Base-by-base conservation (phyloP, 2,113 vertebrate species). In the Pygoscelis antarcticus region DNA sequence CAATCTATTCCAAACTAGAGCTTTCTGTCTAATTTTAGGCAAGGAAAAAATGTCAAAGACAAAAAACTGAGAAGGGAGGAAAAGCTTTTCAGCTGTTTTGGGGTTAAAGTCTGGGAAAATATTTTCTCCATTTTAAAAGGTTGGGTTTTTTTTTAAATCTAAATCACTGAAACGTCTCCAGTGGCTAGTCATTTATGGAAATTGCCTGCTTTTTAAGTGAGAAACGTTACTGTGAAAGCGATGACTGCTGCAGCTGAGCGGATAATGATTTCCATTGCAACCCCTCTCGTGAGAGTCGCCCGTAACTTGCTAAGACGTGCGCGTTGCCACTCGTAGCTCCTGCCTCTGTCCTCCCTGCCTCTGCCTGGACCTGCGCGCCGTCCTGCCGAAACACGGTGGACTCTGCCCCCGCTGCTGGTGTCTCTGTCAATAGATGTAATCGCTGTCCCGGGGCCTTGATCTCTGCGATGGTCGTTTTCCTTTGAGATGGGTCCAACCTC, bases 291-390 rank as follows among this genome's bases (percentile, higher is more conserved):
- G 36, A 54, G 36, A 52, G 60, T 61, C 8, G 9, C 40, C 51
- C 11, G 1, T 47, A 38, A 27, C 23, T 52, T 64, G 29, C 40
- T 57, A 10, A 44, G 68, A 8, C 16, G 6, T 38, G 11, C 17
- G 1, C 2, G 1, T 26, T 57, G 32, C 32, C 36, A 3, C 54
- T 44, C 7, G 2, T 30, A 40, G 44, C 47, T n/a, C 44, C 49
- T 13, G 26, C 4, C 1, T 36, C 44, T 55, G 16, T 9, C 3
- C 3, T 20, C 58, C 58, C n/a, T 38, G 27, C 26, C 32, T 36
- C 66, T 36, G 18, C 62, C 36, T 1, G 52, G 83, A 61, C n/a
- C 30, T 5, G 6, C 13, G 7, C 23, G 3, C 11, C 1, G 0
- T n/a, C 62, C 76, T 40, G 74, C 55, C 5, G 1, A 58, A 42